A percentile compares a stretch with the other conserved stretches of the same genome.
These are phyloP conservation scores for Tachysurus fulvidraco DNA, from an alignment of 2,113 vertebrate genomes.

Conservation along the genomic window DNA sequence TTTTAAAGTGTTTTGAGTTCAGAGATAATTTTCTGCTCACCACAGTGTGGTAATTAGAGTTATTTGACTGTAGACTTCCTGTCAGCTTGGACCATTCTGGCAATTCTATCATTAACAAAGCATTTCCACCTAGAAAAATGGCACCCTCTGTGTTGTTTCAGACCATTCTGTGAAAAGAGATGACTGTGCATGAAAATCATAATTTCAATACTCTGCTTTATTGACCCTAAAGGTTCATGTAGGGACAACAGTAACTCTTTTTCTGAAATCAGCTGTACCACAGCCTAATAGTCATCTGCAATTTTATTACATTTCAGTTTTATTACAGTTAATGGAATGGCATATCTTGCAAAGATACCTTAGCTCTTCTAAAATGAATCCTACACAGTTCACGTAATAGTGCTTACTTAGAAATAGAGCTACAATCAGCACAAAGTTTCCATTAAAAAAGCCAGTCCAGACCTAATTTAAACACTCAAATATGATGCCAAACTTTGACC, in stretches of 20 bases:
- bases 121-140: background rate
- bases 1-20: background rate
- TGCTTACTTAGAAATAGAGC: background rate
- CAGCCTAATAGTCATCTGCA: background rate
- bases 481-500: background rate
- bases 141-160: background rate
- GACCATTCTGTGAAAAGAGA: too few relatives aligned
- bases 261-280: too few relatives aligned
- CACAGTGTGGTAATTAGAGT: background rate
- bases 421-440: background rate
- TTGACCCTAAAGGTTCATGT: background rate
- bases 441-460: background rate
- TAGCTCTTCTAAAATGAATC: background rate
- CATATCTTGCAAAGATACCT: background rate
- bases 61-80: background rate
- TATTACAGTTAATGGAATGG: background rate
- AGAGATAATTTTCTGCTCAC: background rate
- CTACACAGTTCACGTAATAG: background rate
- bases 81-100: background rate
- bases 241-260: background rate
- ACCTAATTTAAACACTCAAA: background rate
- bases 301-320: background rate
- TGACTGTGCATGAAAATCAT: background rate
- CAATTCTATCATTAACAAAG: background rate
- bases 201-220: background rate